Percentiles rank a stretch among this genome's conserved stretches.
Evolutionary conservation across 1,140 invertebrate genomes (phyloP).

Genomic region (Musca vetustissima): DNA sequence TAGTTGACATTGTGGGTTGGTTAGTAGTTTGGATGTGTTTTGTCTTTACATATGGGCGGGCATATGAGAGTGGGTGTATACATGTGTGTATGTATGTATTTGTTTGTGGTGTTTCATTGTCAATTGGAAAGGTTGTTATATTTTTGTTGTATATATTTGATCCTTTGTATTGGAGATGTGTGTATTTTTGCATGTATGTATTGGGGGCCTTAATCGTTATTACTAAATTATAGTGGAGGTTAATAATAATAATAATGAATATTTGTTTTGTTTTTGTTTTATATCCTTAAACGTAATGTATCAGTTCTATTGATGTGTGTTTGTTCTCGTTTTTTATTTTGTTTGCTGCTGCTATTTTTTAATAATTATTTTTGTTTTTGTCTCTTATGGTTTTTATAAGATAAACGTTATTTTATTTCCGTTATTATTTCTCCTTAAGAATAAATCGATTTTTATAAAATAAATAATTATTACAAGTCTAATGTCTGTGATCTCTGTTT

Average conservation of each 20-base stretch:
- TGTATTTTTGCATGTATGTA: no score
- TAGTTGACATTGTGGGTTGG: background rate
- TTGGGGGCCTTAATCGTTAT: no score
- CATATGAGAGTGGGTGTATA: background rate
- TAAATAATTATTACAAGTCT: no score
- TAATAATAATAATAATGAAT: conserved; percentile 10
- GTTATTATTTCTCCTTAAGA: no score
- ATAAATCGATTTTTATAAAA: no score
- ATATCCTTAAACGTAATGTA: conserved; percentile 6
- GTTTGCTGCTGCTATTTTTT: background rate
- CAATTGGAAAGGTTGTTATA: background rate
- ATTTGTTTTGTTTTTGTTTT: conserved; percentile 15
- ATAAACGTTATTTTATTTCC: conserved; percentile 29
- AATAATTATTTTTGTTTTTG: no score
- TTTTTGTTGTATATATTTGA: conserved; percentile 1
- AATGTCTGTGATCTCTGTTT: no score
- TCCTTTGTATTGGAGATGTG: no score
- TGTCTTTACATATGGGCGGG: conserved; percentile 11
- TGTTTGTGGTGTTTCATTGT: no score
- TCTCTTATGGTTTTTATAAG: background rate
- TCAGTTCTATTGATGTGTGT: conserved; percentile 20
- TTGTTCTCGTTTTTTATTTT: background rate
- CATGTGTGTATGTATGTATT: conserved; percentile 12
- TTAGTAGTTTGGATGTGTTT: background rate
- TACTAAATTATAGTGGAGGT: no score